Evolutionary conservation across 2,888 invertebrate species (phyloP).

Genomic region (Fabriciana adippe): DNA sequence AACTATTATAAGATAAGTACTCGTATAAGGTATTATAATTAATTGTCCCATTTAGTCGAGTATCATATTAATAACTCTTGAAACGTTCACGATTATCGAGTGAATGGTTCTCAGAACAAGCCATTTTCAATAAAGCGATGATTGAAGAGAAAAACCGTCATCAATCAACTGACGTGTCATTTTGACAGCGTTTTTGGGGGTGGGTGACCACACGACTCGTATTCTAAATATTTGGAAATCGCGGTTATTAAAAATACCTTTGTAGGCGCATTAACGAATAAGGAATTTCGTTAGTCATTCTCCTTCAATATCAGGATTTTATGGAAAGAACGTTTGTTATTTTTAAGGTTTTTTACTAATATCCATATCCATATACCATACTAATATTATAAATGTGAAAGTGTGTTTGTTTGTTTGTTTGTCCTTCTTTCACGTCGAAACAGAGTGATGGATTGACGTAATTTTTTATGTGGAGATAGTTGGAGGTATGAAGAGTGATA

Average conservation of each 20-base stretch:
- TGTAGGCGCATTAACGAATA: neutral
- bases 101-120: constrained; percentile 51
- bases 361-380: no score
- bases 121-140: constrained; percentile 72
- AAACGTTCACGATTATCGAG: constrained; percentile 49
- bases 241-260: constrained; percentile 39
- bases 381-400: no score
- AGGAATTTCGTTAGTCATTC: no score
- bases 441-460: no score
- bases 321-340: neutral
- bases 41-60: constrained; percentile 23
- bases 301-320: no score
- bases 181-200: constrained; percentile 51
- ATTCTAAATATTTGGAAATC: constrained; percentile 41
- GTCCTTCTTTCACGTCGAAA: no score
- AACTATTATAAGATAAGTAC: no score
- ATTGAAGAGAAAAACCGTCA: constrained; percentile 60
- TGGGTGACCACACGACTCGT: constrained; percentile 46
- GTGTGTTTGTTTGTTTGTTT: no score
- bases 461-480: no score
- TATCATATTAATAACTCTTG: constrained; percentile 48
- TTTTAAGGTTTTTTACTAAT: neutral
- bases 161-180: constrained; percentile 63
- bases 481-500: no score
- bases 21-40: neutral